Evolutionary conservation across 2,888 invertebrate genomes (phyloP), one percentile per base, ranked within the genome.

Genomic region (Amblyjoppa proteus): DNA sequence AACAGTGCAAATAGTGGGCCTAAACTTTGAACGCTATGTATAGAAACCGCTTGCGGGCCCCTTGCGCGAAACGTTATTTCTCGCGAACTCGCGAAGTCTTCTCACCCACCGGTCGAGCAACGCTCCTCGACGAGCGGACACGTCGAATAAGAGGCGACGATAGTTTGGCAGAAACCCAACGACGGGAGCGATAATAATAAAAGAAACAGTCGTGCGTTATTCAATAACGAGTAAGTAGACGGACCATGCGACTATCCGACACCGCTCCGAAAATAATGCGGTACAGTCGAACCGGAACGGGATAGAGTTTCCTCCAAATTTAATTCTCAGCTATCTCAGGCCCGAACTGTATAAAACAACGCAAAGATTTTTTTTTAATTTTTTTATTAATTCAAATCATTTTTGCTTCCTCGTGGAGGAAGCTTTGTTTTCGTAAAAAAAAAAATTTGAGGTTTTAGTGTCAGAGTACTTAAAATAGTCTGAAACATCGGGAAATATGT

Each of bases 1-100:
- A 92, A 90, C 89, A 90, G 90, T 91, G 90, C 90, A 92, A 92
- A 92, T 89, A 91, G 89, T 89, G 83, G 77, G 87, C 85, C 85
- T 86, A 88, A 89, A 90, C 86, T 70, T 82, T 71, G 75, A 71
- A 73, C 51, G 76, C 88, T 89, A 87, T 89, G 83, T 88, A 89
- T 88, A 89, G 88, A 89, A 89, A 85, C 70, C 80, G 71, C 68
- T 66, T 25, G n/a, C 41, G 68, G 76, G 56, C 58, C 41, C 71
- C 56, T 49, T 53, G 56, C 66, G 20, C 74, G 38, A 66, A 51
- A 25, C 34, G 58, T 16, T 53, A 25, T 61, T 61, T 81, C 81
- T 68, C 58, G 74, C 69, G 81, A 83, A 41, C 53, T 68, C 68
- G 34, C 41, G 28, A 16, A n/a, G 45, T 20, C 51, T 68, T 53